phyloP scores from a whole-genome alignment of 2,113 vertebrate species.

The Aramus guarauna region DNA sequence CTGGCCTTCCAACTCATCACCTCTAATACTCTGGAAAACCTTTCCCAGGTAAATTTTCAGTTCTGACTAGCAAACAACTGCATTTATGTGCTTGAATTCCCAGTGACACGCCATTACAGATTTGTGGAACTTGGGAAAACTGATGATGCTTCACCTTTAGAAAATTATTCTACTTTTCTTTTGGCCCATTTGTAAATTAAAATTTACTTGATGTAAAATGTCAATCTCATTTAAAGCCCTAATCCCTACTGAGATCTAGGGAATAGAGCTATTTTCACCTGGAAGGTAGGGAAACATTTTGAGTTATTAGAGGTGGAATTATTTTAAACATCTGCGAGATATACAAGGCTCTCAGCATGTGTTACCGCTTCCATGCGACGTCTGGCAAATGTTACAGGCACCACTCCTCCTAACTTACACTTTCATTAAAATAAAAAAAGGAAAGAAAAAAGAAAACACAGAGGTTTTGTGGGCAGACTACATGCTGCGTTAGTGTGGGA shows the following conservation, averaged over 20 bases:
- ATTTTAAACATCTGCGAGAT: constrained; percentile 23
- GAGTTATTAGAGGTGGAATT: neutral
- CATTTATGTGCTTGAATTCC: neutral
- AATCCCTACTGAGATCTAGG: neutral
- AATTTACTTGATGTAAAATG: neutral
- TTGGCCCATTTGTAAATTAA: neutral
- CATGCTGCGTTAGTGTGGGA: fast-evolving
- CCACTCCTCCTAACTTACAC: neutral
- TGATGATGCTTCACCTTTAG: neutral
- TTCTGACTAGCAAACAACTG: neutral
- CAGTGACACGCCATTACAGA: neutral
- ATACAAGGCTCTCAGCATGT: neutral
- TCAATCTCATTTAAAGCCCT: neutral
- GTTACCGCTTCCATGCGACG: neutral
- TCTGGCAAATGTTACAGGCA: constrained; percentile 35
- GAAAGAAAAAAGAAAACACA: neutral
- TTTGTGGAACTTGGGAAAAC: neutral
- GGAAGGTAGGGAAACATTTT: neutral
- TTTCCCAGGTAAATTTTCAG: neutral
- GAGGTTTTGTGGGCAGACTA: neutral
- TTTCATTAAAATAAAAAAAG: neutral
- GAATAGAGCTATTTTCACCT: constrained; percentile 6
- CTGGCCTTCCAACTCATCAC: neutral
- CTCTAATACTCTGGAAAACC: neutral
- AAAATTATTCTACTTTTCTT: neutral